Base-by-base conservation (phyloP, 2,888 invertebrate genomes). In the Tenthredo notha region DNA sequence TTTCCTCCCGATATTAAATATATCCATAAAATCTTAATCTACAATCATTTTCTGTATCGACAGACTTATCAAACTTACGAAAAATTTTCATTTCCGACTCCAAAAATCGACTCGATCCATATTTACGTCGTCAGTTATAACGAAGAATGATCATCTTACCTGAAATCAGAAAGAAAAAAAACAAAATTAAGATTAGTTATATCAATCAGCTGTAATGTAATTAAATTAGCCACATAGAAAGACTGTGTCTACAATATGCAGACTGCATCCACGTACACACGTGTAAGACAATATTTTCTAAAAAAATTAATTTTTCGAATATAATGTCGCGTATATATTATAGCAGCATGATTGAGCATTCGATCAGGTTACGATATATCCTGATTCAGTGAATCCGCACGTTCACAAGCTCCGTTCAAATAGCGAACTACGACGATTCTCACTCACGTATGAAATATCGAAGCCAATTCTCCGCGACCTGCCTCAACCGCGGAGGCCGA, bases 141-240 rank as follows among this genome's bases (percentile, higher is more conserved):
- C 43, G 37, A 25, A 61, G 43, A 47, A 29, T 67, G 83, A 83
- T 18, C 83, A 47, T 83, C 83, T 83, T 83, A 83, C 83, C 83
- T 83, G 83, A 33, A 83, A 83, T 67, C 67, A 83, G 80, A 80
- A 21, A 37, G 37, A 37, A 2, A 37, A 80, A 61, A 29, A 7
- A 18, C 0, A 80, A 58, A 61, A 80, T 10, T 0, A 21, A 15
- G 6, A 61, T 37, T 37, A 58, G 61, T 2, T 5, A 15, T n/a
- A n/a, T n/a, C n/a, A n/a, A n/a, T n/a, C n/a, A n/a, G n/a, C n/a
- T n/a, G n/a, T n/a, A n/a, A n/a, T n/a, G n/a, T n/a, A n/a, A n/a
- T n/a, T n/a, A n/a, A n/a, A n/a, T n/a, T n/a, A n/a, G n/a, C n/a
- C n/a, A n/a, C n/a, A n/a, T n/a, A n/a, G n/a, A n/a, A n/a, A n/a